A percentile compares a stretch with the other conserved stretches of the same genome.
phyloP scores from a whole-genome alignment of 1,140 invertebrate genomes.

The Hyphantria cunea region DNA sequence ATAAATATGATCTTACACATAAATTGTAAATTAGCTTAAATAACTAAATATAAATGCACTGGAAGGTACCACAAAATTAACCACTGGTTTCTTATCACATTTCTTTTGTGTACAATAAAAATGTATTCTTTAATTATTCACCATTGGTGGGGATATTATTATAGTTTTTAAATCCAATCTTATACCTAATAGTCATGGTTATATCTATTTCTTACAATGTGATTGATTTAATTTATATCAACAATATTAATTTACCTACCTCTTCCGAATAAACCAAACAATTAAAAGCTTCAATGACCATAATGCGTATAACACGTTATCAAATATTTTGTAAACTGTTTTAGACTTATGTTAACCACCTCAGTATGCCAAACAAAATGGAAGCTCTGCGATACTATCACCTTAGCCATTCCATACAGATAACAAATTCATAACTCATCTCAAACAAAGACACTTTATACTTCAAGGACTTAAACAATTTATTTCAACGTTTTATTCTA shows the following conservation, averaged over 20 bases:
- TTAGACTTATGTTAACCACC: too few species aligned
- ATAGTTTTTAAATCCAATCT: constrained; percentile 29
- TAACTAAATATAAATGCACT: constrained; percentile 73
- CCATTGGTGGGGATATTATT: constrained; percentile 46
- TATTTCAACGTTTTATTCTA: constrained; percentile 28
- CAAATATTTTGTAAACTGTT: too few species aligned
- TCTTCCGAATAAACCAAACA: constrained; percentile 9
- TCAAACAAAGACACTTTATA: background rate
- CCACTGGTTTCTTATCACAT: constrained; percentile 71
- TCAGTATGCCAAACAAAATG: too few species aligned
- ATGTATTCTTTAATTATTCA: constrained; percentile 34
- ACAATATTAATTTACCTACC: constrained; percentile 17
- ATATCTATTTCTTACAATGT: constrained; percentile 55
- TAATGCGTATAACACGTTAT: too few species aligned
- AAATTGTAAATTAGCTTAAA: constrained; percentile 66
- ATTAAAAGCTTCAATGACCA: background rate
- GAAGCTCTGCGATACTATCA: too few species aligned
- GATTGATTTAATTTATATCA: constrained; percentile 10
- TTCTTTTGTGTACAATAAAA: constrained; percentile 62
- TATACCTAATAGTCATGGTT: constrained; percentile 48
- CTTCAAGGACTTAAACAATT: constrained; percentile 5
- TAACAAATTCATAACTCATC: background rate
- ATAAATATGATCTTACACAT: constrained; percentile 72
- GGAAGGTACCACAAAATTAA: constrained; percentile 60
- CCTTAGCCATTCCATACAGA: background rate